Evolutionary conservation across 2,797 vertebrate genomes (phyloP), one percentile per base, ranked within the genome.

Genomic region (Okamejei kenojei): DNA sequence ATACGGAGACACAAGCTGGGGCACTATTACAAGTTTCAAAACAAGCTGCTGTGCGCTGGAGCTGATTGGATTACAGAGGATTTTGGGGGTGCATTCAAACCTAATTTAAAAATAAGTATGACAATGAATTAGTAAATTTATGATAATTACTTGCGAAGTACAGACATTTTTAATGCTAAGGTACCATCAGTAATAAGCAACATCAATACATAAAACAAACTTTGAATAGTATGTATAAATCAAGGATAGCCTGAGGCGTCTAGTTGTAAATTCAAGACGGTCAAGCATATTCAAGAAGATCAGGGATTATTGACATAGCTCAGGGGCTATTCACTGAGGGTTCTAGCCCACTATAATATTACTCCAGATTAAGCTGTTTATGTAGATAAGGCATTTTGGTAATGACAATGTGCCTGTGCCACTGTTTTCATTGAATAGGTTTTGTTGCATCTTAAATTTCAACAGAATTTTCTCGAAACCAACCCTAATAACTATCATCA

Each of bases 11-110:
- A 93, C 95, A 94, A 96, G 94, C 96, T 95, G 94, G 96, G 95
- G 96, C 95, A 95, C 96, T 94, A 94, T 95, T 21, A 95, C 96
- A 96, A 96, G 96, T 96, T 97, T 96, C 96, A 96, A 96, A 97
- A 97, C 96, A 97, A 96, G 96, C 96, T 96, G 96, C 96, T 96
- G 95, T 96, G 97, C 96, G 97, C 96, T 97, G 95, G 96, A 96
- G 97, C 96, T 97, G 97, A 97, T 96, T 97, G 97, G 97, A 97
- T 97, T 97, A 97, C 96, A 97, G 96, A 97, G 96, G 96, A 97
- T 97, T 96, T 76, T 23, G 38, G 71, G 35, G 19, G 95, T 21
- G 71, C 95, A 95, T 96, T 96, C 96, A 96, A 95, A 95, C 96
- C 95, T 95, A 93, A 94, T 76, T 92, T 29, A 76, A 58, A 92